phyloP scores from a whole-genome alignment of 1,140 invertebrate species.

The Glomeris maerens region DNA sequence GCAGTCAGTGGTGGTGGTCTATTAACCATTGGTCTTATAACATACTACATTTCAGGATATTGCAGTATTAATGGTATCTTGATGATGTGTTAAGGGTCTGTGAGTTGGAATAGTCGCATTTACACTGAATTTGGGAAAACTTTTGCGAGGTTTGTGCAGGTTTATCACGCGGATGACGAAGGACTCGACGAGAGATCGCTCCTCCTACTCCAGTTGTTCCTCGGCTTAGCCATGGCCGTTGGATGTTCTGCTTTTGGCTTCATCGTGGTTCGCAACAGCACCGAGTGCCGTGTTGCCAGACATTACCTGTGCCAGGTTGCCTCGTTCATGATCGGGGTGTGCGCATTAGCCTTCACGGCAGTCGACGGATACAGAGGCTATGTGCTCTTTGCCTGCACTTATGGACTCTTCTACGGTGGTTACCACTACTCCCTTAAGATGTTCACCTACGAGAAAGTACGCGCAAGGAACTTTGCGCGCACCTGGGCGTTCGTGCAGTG shows the following conservation, averaged over 20 bases:
- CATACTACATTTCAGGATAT: no score
- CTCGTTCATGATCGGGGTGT: slow-evolving; percentile 59
- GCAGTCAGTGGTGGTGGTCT: no score
- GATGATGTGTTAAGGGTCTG: no score
- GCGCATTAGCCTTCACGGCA: slow-evolving; percentile 64
- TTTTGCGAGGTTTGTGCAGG: slow-evolving; percentile 5
- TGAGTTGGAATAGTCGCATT: no score
- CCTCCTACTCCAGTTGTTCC: slow-evolving; percentile 53
- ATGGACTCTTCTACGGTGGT: slow-evolving; percentile 54
- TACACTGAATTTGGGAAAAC: no score
- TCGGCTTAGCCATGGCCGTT: slow-evolving; percentile 65
- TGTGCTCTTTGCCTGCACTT: slow-evolving; percentile 68
- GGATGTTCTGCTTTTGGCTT: slow-evolving; percentile 67
- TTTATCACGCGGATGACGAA: slow-evolving; percentile 18
- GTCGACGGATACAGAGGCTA: slow-evolving; percentile 54
- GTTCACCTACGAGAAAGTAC: slow-evolving; percentile 71
- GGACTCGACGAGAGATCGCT: slow-evolving; percentile 52
- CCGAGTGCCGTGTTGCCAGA: slow-evolving; percentile 66
- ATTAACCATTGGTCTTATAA: no score
- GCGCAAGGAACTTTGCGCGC: slow-evolving; percentile 66
- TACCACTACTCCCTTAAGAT: slow-evolving; percentile 78
- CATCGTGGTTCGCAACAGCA: slow-evolving; percentile 62
- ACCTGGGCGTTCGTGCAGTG: slow-evolving; percentile 84
- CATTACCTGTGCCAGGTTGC: slow-evolving; percentile 67
- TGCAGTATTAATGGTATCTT: no score